A percentile compares a stretch with the other conserved stretches of the same genome.
phyloP scores from a whole-genome alignment of 1,140 invertebrate species.

The Steinernema khuongi region DNA sequence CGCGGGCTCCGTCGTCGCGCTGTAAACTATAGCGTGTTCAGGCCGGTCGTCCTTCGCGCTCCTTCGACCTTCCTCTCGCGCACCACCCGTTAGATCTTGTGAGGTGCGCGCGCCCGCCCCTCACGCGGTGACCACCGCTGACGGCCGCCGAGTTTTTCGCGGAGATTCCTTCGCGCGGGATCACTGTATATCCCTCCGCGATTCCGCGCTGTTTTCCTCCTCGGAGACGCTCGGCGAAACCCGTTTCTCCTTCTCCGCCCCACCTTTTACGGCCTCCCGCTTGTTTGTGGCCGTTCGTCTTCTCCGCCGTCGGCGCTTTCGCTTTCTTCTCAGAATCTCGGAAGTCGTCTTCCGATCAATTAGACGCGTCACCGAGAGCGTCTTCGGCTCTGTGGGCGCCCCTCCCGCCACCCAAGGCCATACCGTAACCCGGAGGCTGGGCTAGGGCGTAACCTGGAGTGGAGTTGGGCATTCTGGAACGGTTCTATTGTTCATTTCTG shows the following conservation, averaged over 20 bases:
- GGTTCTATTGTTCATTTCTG: no score
- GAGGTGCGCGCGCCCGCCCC: background rate
- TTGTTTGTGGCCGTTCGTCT: background rate
- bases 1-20: background rate
- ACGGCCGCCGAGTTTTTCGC: background rate
- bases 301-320: no score
- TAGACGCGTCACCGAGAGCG: no score
- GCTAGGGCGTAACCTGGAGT: no score
- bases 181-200: conserved; percentile 6
- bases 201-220: background rate
- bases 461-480: no score
- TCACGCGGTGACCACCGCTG: background rate
- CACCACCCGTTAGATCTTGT: conserved; percentile 1
- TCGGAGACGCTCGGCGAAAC: background rate
- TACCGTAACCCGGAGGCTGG: no score
- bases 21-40: conserved; percentile 6
- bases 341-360: no score
- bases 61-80: conserved; percentile 10
- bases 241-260: background rate
- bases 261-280: background rate
- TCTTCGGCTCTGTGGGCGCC: no score
- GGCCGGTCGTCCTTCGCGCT: background rate
- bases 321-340: no score
- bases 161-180: background rate
- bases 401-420: no score